phyloP scores from a whole-genome alignment of 1,140 invertebrate species.

The Calosoma granatense region DNA sequence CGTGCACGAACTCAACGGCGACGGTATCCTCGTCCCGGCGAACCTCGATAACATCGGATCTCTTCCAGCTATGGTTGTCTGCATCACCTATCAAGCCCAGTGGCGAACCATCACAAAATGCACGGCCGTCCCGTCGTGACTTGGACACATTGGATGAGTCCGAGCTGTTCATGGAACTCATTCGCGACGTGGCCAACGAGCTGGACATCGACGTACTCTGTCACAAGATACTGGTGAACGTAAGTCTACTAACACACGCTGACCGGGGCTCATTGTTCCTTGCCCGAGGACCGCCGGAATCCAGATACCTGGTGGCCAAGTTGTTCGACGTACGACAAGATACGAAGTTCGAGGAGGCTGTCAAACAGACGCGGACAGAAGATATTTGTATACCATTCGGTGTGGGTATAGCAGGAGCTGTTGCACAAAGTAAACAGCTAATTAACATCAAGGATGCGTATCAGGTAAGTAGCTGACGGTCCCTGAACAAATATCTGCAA shows the following conservation, averaged over 20 bases:
- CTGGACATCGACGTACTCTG: constrained; percentile 86
- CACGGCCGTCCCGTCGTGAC: constrained; percentile 27
- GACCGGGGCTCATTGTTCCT: constrained; percentile 82
- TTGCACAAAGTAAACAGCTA: constrained; percentile 75
- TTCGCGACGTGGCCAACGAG: constrained; percentile 86
- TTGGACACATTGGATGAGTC: constrained; percentile 48
- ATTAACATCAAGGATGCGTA: constrained; percentile 90
- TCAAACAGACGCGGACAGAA: constrained; percentile 58
- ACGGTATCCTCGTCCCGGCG: constrained; percentile 38
- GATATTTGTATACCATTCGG: constrained; percentile 83
- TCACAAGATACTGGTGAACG: constrained; percentile 89
- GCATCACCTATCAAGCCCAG: constrained; percentile 52
- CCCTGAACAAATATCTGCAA: too few species aligned
- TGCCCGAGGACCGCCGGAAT: constrained; percentile 62
- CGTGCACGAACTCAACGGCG: constrained; percentile 9
- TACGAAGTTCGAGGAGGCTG: constrained; percentile 69
- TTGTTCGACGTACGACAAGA: constrained; percentile 85
- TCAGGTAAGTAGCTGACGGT: constrained; percentile 43
- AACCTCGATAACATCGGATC: constrained; percentile 72
- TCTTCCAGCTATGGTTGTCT: constrained; percentile 72
- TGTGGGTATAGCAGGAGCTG: constrained; percentile 79
- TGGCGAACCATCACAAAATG: constrained; percentile 41
- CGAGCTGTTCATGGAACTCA: constrained; percentile 86
- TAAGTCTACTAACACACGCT: constrained; percentile 73
- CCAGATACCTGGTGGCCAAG: constrained; percentile 77